Evolutionary conservation across 2,888 invertebrate species (phyloP).

Genomic region (Drosophila merina): DNA sequence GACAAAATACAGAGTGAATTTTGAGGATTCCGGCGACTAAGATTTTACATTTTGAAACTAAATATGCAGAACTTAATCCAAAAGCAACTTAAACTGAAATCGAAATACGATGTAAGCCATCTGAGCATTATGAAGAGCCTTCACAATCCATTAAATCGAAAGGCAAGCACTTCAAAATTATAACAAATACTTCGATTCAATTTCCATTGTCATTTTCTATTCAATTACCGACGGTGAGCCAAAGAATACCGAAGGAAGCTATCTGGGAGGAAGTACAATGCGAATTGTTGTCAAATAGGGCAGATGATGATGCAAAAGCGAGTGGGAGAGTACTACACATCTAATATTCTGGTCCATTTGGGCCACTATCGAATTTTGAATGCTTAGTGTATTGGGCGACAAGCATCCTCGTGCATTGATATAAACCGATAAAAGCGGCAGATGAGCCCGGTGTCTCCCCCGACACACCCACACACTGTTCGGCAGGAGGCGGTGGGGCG

Average conservation of each 20-base stretch:
- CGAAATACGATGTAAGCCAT: background rate
- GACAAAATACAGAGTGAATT: too few relatives aligned
- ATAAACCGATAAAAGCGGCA: conserved; percentile 58
- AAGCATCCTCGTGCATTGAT: conserved; percentile 62
- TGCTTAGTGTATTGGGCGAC: conserved; percentile 48
- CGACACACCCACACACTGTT: background rate
- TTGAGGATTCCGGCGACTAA: too few relatives aligned
- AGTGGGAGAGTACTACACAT: conserved; percentile 45
- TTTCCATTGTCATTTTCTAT: conserved; percentile 39
- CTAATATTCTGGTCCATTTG: conserved; percentile 61
- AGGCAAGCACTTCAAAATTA: conserved; percentile 7
- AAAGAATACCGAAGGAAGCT: conserved; percentile 10
- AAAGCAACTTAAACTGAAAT: too few relatives aligned
- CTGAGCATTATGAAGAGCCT: background rate
- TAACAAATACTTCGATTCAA: conserved; percentile 20
- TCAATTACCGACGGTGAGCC: conserved; percentile 47
- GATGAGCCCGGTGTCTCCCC: conserved; percentile 43
- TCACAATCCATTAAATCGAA: conserved; percentile 6
- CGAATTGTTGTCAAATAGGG: conserved; percentile 53
- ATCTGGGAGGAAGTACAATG: conserved; percentile 35
- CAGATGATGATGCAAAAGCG: conserved; percentile 51
- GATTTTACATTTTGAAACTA: too few relatives aligned
- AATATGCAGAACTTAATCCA: too few relatives aligned
- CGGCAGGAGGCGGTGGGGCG: too few relatives aligned
- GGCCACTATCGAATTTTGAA: conserved; percentile 68